Percentiles rank a stretch among this genome's conserved stretches.
Evolutionary conservation across 2,797 vertebrate genomes (phyloP).

Genomic region (Sebastiscus tertius): DNA sequence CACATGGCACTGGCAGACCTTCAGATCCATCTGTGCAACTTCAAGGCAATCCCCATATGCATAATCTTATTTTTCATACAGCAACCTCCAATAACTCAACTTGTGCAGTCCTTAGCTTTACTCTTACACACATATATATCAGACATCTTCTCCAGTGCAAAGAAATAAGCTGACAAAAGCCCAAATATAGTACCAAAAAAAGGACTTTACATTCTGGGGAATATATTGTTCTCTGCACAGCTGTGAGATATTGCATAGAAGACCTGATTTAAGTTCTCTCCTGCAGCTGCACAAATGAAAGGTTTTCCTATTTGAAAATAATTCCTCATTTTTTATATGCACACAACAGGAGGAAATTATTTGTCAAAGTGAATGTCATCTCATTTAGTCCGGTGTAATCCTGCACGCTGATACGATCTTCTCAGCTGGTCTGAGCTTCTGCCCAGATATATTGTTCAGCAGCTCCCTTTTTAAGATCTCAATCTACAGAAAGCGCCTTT

Average conservation of each 20-base stretch:
- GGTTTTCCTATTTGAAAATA: slow-evolving; percentile 58
- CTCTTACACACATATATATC: background rate
- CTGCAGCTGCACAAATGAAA: slow-evolving; percentile 33
- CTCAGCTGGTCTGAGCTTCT: slow-evolving; percentile 64
- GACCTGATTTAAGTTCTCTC: background rate
- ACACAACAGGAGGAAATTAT: slow-evolving; percentile 74
- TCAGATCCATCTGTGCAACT: slow-evolving; percentile 11
- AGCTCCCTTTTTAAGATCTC: slow-evolving; percentile 81
- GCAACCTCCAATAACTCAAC: background rate
- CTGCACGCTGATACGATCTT: slow-evolving; percentile 76
- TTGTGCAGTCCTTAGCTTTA: background rate
- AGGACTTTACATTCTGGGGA: slow-evolving; percentile 3
- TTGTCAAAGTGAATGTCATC: slow-evolving; percentile 85
- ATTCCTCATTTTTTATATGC: slow-evolving; percentile 59
- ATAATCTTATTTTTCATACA: background rate
- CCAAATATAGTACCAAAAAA: background rate
- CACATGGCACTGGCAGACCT: background rate
- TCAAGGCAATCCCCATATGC: background rate
- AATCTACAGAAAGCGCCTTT: slow-evolving; percentile 77
- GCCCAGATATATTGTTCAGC: slow-evolving; percentile 76
- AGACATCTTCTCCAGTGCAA: slow-evolving; percentile 4
- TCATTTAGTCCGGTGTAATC: slow-evolving; percentile 79
- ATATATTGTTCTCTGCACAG: slow-evolving; percentile 25
- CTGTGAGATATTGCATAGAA: slow-evolving; percentile 23
- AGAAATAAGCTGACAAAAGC: slow-evolving; percentile 37